A percentile compares a stretch with the other conserved stretches of the same genome.
Conservation (phyloP, 1,140 invertebrate species). For the Lutraria rhynchaena region DNA sequence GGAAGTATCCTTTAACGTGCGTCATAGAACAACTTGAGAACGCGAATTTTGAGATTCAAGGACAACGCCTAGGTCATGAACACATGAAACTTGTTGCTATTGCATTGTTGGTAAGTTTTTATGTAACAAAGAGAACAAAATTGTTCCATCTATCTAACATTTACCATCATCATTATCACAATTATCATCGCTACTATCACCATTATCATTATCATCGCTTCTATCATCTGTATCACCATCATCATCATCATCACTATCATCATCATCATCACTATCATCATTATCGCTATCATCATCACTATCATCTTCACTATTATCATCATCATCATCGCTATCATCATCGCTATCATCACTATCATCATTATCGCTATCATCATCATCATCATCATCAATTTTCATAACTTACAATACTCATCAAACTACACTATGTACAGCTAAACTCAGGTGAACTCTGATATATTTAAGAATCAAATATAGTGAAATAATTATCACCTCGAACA, state of each 20-base stretch:
- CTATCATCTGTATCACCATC: too few relatives aligned
- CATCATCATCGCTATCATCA: slow-evolving; percentile 33
- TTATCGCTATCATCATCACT: not conserved
- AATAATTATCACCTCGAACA: too few relatives aligned
- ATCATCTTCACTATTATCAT: too few relatives aligned
- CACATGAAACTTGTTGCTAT: slow-evolving; percentile 15
- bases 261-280: not conserved
- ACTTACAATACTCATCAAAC: too few relatives aligned
- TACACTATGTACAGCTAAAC: too few relatives aligned
- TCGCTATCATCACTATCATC: slow-evolving; percentile 32
- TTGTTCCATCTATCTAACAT: too few relatives aligned
- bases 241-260: not conserved
- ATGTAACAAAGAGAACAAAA: too few relatives aligned
- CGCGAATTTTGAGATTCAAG: not conserved
- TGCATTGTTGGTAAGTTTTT: slow-evolving; percentile 4
- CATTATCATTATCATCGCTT: too few relatives aligned
- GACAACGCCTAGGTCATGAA: slow-evolving; percentile 10
- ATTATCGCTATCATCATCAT: slow-evolving; percentile 29
- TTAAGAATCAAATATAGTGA: too few relatives aligned
- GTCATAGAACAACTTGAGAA: slow-evolving; percentile 17
- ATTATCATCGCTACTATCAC: too few relatives aligned
- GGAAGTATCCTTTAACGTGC: slow-evolving; percentile 24
- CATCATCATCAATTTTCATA: slow-evolving; percentile 8
- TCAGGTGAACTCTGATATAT: too few relatives aligned
- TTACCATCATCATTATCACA: too few relatives aligned